Conservation (phyloP, 1,140 invertebrate genomes). For the Periplaneta americana region DNA sequence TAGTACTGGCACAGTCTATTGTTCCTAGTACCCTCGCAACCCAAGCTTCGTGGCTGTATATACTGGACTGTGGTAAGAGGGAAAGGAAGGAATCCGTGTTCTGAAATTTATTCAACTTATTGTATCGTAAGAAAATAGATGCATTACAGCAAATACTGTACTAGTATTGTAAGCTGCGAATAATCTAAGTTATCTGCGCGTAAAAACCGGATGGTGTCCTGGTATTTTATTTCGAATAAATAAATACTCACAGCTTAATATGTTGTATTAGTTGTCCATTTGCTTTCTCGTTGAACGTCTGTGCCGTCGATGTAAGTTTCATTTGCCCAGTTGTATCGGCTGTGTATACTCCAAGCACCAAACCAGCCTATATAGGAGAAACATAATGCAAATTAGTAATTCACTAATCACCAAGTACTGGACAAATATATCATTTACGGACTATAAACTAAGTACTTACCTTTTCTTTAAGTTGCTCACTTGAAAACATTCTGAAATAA, state of each 20-base stretch:
- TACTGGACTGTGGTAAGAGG: neutral
- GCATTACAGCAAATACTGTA: too few species aligned
- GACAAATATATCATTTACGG: neutral
- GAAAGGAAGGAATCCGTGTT: neutral
- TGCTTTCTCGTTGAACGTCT: neutral
- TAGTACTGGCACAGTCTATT: too few species aligned
- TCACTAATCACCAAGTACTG: neutral
- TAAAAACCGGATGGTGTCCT: neutral
- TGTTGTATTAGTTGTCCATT: neutral
- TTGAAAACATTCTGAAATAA: neutral
- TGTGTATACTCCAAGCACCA: constrained; percentile 50
- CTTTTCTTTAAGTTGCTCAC: neutral
- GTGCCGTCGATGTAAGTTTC: neutral
- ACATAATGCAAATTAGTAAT: constrained; percentile 1
- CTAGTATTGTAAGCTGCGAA: too few species aligned
- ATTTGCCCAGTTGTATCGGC: constrained; percentile 16
- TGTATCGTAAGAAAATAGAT: too few species aligned
- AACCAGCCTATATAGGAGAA: constrained; percentile 43
- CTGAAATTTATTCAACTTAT: too few species aligned
- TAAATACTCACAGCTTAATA: neutral
- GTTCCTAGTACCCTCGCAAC: too few species aligned
- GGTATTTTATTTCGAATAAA: neutral
- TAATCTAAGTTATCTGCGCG: neutral
- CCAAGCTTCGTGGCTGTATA: too few species aligned
- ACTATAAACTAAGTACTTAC: neutral